phyloP scores from a whole-genome alignment of 2,797 vertebrate species.

The Catharus ustulatus region DNA sequence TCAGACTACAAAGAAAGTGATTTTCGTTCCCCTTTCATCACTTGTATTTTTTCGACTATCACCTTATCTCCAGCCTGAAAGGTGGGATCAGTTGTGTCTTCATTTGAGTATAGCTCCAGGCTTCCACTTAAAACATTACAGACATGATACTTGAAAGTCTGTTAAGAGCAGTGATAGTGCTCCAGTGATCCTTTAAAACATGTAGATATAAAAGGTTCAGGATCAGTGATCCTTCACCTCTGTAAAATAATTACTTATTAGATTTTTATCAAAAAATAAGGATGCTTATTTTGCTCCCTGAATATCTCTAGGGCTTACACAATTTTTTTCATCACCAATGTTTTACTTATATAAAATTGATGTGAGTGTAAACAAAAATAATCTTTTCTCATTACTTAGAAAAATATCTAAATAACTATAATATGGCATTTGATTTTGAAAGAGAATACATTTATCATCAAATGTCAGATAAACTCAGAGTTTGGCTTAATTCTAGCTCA shows the following conservation, averaged over 20 bases:
- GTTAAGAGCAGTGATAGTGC: background rate
- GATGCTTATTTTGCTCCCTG: background rate
- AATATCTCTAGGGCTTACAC: background rate
- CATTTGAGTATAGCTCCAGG: conserved; percentile 1
- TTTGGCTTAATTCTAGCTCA: background rate
- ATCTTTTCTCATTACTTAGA: background rate
- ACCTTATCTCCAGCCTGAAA: conserved; percentile 33
- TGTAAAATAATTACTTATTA: background rate
- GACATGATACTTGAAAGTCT: background rate
- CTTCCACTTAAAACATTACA: background rate
- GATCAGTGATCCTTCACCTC: background rate
- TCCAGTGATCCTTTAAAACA: background rate
- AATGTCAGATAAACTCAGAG: background rate
- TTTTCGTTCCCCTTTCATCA: conserved; percentile 34
- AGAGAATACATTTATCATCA: background rate
- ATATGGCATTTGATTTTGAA: background rate
- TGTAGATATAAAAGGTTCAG: background rate
- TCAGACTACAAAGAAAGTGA: conserved; percentile 31
- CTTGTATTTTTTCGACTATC: background rate
- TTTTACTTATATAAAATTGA: background rate
- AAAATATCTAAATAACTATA: background rate
- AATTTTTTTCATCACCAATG: background rate
- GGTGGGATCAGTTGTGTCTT: background rate
- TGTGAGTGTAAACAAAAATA: background rate
- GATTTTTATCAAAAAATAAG: background rate